phyloP scores from a whole-genome alignment of 2,888 invertebrate genomes.

The Drosophila gaucha region DNA sequence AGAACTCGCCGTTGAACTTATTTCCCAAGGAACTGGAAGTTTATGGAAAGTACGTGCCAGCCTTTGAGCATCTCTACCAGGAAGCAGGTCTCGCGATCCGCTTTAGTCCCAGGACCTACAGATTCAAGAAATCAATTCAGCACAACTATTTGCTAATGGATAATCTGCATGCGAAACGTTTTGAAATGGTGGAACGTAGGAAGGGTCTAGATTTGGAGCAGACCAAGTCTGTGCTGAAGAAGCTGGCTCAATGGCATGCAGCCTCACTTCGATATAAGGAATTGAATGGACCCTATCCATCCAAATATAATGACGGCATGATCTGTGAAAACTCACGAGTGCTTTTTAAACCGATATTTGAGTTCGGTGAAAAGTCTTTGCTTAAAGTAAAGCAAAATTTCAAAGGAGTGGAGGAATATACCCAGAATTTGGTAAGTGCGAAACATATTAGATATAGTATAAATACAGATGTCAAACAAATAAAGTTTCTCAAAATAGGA shows the following conservation, averaged over 20 bases:
- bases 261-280: conserved; percentile 70
- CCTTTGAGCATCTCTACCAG: conserved; percentile 58
- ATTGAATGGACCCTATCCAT: conserved; percentile 54
- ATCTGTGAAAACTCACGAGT: conserved; percentile 32
- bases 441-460: not conserved
- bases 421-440: conserved; percentile 64
- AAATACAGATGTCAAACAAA: not conserved
- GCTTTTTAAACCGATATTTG: conserved; percentile 20
- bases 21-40: conserved; percentile 70
- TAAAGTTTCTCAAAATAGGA: not conserved
- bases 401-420: conserved; percentile 49
- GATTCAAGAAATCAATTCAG: conserved; percentile 26
- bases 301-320: conserved; percentile 27
- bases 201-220: conserved; percentile 75
- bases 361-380: conserved; percentile 16
- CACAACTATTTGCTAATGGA: conserved; percentile 68
- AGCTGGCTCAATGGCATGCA: conserved; percentile 82
- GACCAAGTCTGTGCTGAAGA: conserved; percentile 65
- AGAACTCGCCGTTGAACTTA: conserved; percentile 43
- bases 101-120: conserved; percentile 48
- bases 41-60: conserved; percentile 54
- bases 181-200: conserved; percentile 66
- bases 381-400: conserved; percentile 35
- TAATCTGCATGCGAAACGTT: conserved; percentile 62
- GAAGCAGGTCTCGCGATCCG: conserved; percentile 34